Percentiles rank a stretch among this genome's conserved stretches.
Conservation (phyloP, 2,113 vertebrate species). For the Vireo altiloquus region DNA sequence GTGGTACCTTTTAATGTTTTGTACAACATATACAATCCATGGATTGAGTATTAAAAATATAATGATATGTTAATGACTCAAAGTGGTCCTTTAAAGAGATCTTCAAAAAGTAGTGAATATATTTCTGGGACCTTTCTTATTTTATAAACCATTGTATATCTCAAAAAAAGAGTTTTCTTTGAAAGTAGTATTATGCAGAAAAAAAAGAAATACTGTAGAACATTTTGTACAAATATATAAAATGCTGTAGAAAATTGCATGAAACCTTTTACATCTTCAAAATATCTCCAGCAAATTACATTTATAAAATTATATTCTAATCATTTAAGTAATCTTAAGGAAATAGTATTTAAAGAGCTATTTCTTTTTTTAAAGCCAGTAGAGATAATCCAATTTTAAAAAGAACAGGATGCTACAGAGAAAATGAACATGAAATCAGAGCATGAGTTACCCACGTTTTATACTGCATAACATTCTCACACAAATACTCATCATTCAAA, state of each 20-base stretch:
- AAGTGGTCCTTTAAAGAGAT: not conserved
- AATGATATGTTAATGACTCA: not conserved
- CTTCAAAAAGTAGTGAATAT: not conserved
- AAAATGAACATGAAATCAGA: not conserved
- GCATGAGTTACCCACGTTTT: not conserved
- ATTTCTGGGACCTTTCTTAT: not conserved
- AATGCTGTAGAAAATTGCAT: not conserved
- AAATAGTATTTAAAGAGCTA: not conserved
- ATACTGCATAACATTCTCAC: not conserved
- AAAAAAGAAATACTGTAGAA: not conserved
- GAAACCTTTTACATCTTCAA: not conserved
- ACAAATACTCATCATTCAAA: not conserved
- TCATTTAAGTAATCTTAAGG: not conserved
- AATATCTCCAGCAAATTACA: not conserved
- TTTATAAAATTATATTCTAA: not conserved
- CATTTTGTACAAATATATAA: not conserved
- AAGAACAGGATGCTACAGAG: not conserved
- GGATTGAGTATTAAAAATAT: not conserved
- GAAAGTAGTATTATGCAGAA: not conserved
- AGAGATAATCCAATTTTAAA: not conserved
- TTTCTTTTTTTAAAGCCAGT: not conserved
- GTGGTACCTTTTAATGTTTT: not conserved
- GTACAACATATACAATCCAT: not conserved
- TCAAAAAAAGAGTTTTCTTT: not conserved
- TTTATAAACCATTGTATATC: not conserved